Percentiles rank a stretch among this genome's conserved stretches.
phyloP scores from a whole-genome alignment of 1,140 invertebrate species.

The Macrobrachium nipponense region DNA sequence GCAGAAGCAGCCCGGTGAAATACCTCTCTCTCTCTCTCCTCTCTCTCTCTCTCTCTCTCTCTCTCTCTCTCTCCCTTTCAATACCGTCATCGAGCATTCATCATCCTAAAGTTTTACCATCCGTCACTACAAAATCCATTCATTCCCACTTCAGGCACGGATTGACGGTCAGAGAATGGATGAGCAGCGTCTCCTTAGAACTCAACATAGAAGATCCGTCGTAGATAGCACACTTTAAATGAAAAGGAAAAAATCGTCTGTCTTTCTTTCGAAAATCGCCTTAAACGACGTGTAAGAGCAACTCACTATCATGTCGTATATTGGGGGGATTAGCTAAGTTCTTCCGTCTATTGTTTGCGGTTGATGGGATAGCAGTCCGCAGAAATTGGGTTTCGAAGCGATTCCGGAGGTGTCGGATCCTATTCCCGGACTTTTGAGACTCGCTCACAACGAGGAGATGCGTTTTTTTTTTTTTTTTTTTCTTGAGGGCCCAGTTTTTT shows the following conservation, averaged over 20 bases:
- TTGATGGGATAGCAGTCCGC: neutral
- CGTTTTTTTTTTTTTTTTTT: no score
- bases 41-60: neutral
- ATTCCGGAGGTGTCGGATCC: neutral
- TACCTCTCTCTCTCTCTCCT: neutral
- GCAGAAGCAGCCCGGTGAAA: neutral
- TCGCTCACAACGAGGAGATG: no score
- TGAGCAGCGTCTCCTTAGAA: no score
- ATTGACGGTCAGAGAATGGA: no score
- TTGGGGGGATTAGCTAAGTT: neutral
- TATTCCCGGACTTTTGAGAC: conserved; percentile 8
- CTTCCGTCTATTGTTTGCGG: conserved; percentile 14
- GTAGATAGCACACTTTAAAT: no score
- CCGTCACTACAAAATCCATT: no score
- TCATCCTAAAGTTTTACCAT: no score
- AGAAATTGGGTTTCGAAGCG: neutral
- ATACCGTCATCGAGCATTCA: no score
- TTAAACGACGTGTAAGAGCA: neutral
- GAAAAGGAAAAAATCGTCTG: no score
- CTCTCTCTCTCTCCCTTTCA: neutral
- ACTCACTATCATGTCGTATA: conserved; percentile 3
- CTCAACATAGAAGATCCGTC: no score
- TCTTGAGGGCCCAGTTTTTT: no score
- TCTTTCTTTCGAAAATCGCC: neutral
- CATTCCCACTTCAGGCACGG: no score